Evolutionary conservation across 2,888 invertebrate species (phyloP).

Genomic region (Agrotis segetum): DNA sequence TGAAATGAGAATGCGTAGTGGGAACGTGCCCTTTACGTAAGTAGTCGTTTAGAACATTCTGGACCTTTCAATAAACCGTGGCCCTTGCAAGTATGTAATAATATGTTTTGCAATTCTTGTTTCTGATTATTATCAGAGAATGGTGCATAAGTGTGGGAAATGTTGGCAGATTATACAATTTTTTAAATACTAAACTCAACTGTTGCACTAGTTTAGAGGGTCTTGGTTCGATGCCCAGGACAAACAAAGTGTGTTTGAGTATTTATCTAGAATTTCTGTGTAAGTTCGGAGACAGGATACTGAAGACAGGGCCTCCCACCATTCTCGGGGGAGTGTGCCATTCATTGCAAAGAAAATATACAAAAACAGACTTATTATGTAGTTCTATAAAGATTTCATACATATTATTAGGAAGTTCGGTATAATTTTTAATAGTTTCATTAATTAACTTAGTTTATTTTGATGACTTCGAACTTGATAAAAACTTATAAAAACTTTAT

Average conservation of each 20-base stretch:
- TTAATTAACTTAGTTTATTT: conserved; percentile 1
- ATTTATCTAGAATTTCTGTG: too few relatives aligned
- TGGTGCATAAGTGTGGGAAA: conserved; percentile 30
- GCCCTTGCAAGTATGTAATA: conserved; percentile 14
- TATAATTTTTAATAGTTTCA: background rate
- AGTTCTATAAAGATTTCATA: background rate
- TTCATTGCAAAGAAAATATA: background rate
- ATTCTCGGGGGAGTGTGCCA: conserved; percentile 6
- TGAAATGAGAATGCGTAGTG: too few relatives aligned
- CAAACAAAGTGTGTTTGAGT: too few relatives aligned
- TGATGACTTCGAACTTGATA: background rate
- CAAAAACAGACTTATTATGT: too few relatives aligned
- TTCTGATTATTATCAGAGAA: conserved; percentile 16
- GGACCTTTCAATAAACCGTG: conserved; percentile 35
- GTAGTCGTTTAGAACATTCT: conserved; percentile 27
- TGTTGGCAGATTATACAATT: background rate
- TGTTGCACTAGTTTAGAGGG: too few relatives aligned
- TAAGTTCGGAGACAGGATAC: too few relatives aligned
- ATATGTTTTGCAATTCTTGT: conserved; percentile 32
- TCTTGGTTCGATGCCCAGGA: too few relatives aligned
- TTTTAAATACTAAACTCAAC: background rate
- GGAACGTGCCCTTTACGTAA: conserved; percentile 5
- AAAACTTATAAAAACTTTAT: background rate
- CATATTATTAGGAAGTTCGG: background rate
- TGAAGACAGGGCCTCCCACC: too few relatives aligned